A percentile compares a stretch with the other conserved stretches of the same genome.
phyloP scores from a whole-genome alignment of 30 jellyfish, hydroid and myxozoan species.

The Hydractinia echinata region DNA sequence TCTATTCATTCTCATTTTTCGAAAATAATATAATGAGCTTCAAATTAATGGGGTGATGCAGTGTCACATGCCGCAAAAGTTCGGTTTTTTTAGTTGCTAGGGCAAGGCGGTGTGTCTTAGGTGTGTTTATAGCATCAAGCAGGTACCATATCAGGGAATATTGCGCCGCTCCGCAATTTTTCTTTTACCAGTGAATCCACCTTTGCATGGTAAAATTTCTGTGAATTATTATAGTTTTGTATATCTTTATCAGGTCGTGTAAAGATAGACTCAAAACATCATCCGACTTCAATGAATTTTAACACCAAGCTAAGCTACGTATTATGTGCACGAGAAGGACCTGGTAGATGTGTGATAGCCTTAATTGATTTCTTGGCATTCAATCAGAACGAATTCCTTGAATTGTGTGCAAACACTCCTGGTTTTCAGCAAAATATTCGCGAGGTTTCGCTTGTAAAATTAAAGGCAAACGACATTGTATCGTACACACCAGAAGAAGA shows the following conservation, averaged over 20 bases:
- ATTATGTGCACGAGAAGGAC: constrained; percentile 4
- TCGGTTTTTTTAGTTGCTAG: too few relatives aligned
- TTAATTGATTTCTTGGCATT: constrained; percentile 19
- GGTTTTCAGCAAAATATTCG: background rate
- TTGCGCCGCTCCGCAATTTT: too few relatives aligned
- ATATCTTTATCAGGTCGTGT: background rate
- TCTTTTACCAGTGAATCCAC: background rate
- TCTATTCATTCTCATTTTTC: too few relatives aligned
- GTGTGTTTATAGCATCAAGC: too few relatives aligned
- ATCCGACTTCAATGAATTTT: background rate
- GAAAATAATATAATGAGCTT: too few relatives aligned
- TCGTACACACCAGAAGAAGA: constrained; percentile 38
- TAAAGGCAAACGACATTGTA: constrained; percentile 6
- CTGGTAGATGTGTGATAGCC: constrained; percentile 11
- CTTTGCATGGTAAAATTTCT: background rate
- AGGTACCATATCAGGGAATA: too few relatives aligned
- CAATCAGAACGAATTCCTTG: constrained; percentile 29
- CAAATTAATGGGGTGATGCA: too few relatives aligned
- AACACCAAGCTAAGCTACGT: constrained; percentile 2
- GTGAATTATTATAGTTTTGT: background rate
- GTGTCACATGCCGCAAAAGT: too few relatives aligned
- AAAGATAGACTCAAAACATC: background rate
- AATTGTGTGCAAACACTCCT: background rate
- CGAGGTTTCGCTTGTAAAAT: background rate
- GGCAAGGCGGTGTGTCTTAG: too few relatives aligned